Base-by-base conservation (phyloP, 1,140 invertebrate species). In the Diabrotica virgifera region DNA sequence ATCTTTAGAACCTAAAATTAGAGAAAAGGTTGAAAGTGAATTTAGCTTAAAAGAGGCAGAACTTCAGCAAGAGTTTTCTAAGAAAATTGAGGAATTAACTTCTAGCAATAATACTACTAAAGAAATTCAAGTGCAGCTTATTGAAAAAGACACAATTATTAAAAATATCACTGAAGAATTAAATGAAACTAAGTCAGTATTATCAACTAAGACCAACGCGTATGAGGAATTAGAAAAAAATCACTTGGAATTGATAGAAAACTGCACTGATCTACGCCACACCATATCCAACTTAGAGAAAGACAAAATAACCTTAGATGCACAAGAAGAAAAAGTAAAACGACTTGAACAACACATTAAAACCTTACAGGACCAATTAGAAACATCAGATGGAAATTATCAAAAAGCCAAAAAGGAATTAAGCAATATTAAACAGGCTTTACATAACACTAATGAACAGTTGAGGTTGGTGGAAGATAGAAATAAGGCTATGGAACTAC, bases 21-120 rank as follows among this genome's bases (percentile, higher is more conserved):
- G 46, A 11, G 67, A 70, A 9, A 72, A 68, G 58, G 11, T 76
- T 1, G 24, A 65, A 10, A 37, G 52, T 6, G 70, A 71, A 62
- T 75, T 64, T 52, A 11, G 60, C 9, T 38, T 63, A n/a, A 70
- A 71, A 38, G 71, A 76, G 52, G 36, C 80, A 74, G 75, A 78
- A 10, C 70, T 85, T 10, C 83, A 82, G 70, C 72, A 79, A 68
- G 77, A 78, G 60, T 80, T 85, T 69, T 68, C 78, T 37, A 62
- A 77, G 54, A 78, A 81, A 66, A 52, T 82, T 12, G 72, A 73
- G 52, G 78, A 81, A 65, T 66, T 81, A 37, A 74, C 76, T 59
- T 59, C 68, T 14, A 72, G 67, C 56, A 81, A 80, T 71, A 57
- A 72, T 9, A 80, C 77, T 69, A 65, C 78, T 5, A 72, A 72